Conservation (phyloP, 2,797 vertebrate species). For the Limnodromus scolopaceus region DNA sequence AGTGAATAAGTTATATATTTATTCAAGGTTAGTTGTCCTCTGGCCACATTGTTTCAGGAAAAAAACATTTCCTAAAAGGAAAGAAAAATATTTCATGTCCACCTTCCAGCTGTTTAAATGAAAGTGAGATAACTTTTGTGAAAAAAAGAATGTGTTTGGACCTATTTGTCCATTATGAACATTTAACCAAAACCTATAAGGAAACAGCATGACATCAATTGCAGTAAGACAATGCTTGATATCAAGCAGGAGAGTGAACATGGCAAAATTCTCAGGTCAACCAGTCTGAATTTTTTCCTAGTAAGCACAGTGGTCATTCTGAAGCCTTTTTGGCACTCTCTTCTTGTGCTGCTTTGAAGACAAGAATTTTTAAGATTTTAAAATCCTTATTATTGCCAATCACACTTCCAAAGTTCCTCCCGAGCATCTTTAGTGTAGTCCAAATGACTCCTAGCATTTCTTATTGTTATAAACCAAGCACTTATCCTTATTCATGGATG, state of each 20-base stretch:
- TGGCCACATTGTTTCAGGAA: background rate
- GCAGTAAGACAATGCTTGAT: background rate
- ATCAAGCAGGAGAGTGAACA: background rate
- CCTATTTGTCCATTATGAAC: background rate
- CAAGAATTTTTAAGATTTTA: background rate
- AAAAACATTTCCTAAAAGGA: background rate
- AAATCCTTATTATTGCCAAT: fast-evolving
- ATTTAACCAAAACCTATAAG: background rate
- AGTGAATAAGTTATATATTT: background rate
- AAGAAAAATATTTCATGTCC: background rate
- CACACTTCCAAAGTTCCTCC: background rate
- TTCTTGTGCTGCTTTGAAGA: background rate
- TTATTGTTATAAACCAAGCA: background rate
- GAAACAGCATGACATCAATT: background rate
- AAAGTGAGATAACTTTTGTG: background rate
- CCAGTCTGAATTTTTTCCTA: too few species aligned
- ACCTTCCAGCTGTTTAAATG: background rate
- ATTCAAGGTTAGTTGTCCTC: background rate
- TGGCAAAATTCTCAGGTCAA: background rate
- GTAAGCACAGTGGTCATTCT: background rate
- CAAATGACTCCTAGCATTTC: background rate
- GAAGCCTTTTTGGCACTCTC: background rate
- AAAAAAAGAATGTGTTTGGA: background rate
- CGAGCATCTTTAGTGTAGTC: background rate
- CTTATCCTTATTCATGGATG: background rate